phyloP scores from a whole-genome alignment of 2,113 vertebrate species.

The Myotis yumanensis region DNA sequence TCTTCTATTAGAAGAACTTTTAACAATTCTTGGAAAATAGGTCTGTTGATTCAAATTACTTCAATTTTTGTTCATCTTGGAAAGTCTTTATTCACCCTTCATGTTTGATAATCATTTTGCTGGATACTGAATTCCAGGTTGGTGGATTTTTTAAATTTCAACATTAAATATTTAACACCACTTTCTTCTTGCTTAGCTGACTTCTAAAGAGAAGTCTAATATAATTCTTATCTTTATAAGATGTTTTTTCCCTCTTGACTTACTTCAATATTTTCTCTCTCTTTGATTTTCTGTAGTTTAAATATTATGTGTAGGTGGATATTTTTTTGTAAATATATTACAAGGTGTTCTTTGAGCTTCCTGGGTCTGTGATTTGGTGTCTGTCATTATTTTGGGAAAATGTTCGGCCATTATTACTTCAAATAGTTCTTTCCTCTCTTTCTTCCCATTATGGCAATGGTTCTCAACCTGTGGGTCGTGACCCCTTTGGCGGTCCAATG shows the following conservation, averaged over 20 bases:
- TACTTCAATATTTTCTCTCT: not conserved
- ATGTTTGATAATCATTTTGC: not conserved
- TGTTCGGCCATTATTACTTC: not conserved
- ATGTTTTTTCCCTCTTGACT: not conserved
- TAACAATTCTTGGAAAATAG: not conserved
- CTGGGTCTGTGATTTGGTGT: not conserved
- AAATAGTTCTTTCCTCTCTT: not conserved
- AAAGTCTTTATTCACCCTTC: not conserved
- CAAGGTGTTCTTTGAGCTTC: not conserved
- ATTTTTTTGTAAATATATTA: not conserved
- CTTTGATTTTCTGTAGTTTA: not conserved
- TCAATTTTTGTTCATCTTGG: not conserved
- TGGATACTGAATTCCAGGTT: not conserved
- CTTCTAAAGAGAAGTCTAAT: not conserved
- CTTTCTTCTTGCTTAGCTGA: not conserved
- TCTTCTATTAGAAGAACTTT: not conserved
- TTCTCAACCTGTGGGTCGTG: too few species aligned
- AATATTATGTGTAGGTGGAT: not conserved
- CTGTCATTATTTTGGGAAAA: not conserved
- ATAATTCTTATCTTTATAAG: not conserved
- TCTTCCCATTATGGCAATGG: not conserved
- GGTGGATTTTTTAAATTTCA: not conserved
- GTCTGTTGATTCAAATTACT: not conserved
- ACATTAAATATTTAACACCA: not conserved
- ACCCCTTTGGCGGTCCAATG: too few species aligned